Conservation (phyloP, 2,797 vertebrate genomes). For the Gymnoscopelus microlampas region DNA sequence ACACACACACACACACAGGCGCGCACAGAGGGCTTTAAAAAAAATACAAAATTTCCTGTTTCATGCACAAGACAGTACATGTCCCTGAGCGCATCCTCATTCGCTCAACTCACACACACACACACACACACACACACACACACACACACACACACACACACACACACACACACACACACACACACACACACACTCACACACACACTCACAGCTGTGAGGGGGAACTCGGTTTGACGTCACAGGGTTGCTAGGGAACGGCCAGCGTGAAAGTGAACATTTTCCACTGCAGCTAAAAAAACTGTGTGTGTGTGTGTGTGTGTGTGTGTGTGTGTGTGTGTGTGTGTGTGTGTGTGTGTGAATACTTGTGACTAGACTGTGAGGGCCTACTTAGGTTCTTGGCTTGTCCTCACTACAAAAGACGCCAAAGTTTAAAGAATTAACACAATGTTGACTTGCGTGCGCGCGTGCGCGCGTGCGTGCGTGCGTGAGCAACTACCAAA, state of each 20-base stretch:
- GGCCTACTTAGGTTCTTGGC: slow-evolving; percentile 38
- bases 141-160: slow-evolving; percentile 32
- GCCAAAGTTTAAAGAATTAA: not conserved
- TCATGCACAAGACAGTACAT: slow-evolving; percentile 61
- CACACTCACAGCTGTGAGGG: slow-evolving; percentile 82
- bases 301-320: slow-evolving; percentile 21
- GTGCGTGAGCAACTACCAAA: not conserved
- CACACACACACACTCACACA: slow-evolving; percentile 39
- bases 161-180: slow-evolving; percentile 15
- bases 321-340: not conserved
- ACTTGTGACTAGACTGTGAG: not conserved
- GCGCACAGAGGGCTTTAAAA: not conserved
- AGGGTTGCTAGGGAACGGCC: slow-evolving; percentile 79
- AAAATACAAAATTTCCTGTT: slow-evolving; percentile 61
- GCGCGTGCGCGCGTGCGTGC: not conserved
- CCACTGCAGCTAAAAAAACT: slow-evolving; percentile 78
- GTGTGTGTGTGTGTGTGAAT: no score
- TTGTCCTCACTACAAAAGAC: not conserved
- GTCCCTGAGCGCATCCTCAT: slow-evolving; percentile 38
- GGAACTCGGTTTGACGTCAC: slow-evolving; percentile 87
- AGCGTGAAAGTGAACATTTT: slow-evolving; percentile 85
- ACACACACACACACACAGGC: not conserved
- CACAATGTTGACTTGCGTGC: not conserved
- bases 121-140: slow-evolving; percentile 31
- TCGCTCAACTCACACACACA: not conserved